Conservation (phyloP, 2,113 vertebrate species). For the Blennius ocellaris region DNA sequence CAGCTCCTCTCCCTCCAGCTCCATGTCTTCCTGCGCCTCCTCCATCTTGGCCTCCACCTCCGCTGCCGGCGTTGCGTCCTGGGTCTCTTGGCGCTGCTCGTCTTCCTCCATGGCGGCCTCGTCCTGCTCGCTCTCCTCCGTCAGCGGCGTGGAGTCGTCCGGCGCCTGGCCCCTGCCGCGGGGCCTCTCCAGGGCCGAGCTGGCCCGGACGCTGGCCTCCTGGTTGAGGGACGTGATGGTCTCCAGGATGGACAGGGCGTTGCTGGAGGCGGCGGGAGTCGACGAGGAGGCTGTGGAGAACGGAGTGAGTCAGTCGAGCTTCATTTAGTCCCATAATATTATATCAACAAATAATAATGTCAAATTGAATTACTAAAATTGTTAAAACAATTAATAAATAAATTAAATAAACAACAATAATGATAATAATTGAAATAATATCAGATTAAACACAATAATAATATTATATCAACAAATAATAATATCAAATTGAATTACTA, state of each 20-base stretch:
- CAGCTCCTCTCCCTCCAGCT: slow-evolving; percentile 48
- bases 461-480: too few relatives aligned
- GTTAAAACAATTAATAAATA: too few relatives aligned
- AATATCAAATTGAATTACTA: too few relatives aligned
- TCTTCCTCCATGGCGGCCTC: slow-evolving; percentile 65
- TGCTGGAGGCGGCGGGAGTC: slow-evolving; percentile 80
- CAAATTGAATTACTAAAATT: too few relatives aligned
- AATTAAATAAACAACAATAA: too few relatives aligned
- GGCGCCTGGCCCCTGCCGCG: slow-evolving; percentile 67
- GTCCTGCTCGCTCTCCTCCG: slow-evolving; percentile 69
- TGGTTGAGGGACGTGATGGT: slow-evolving; percentile 93
- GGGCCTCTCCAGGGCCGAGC: slow-evolving; percentile 74
- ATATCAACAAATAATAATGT: too few relatives aligned
- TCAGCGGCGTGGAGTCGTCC: slow-evolving; percentile 56
- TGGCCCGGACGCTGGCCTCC: slow-evolving; percentile 87
- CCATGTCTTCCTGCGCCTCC: slow-evolving; percentile 53
- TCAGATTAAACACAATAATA: too few relatives aligned
- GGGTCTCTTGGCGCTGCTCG: slow-evolving; percentile 34
- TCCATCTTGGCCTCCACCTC: slow-evolving; percentile 65
- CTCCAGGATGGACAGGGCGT: slow-evolving; percentile 94
- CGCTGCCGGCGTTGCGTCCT: slow-evolving; percentile 37
- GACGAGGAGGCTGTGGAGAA: slow-evolving; percentile 76
- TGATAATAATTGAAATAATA: too few relatives aligned
- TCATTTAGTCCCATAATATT: too few relatives aligned
- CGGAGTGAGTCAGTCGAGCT: background rate